A percentile compares a stretch with the other conserved stretches of the same genome.
These are phyloP conservation scores for Achatina immaculata DNA, from an alignment of 1,140 invertebrate genomes.

Conservation along the genomic window DNA sequence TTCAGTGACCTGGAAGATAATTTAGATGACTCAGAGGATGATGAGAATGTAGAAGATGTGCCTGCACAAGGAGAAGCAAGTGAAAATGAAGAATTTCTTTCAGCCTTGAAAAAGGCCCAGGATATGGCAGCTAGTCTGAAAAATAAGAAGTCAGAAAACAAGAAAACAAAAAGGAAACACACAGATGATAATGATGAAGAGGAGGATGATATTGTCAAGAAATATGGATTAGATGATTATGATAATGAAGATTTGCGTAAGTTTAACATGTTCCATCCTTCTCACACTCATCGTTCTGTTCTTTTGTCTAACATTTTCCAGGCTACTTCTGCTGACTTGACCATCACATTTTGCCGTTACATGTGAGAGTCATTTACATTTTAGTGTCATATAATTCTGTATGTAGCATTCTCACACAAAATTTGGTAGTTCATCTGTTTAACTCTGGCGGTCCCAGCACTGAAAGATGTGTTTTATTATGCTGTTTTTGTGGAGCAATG, in stretches of 20 bases:
- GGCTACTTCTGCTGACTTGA: too few relatives aligned
- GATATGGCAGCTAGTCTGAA: conserved; percentile 23
- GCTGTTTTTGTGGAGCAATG: too few relatives aligned
- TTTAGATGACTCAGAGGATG: conserved; percentile 32
- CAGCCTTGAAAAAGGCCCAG: conserved; percentile 7
- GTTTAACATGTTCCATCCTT: too few relatives aligned
- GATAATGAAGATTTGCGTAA: conserved; percentile 75
- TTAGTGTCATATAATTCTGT: too few relatives aligned
- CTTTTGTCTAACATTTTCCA: too few relatives aligned
- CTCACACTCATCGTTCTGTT: too few relatives aligned
- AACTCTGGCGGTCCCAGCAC: too few relatives aligned
- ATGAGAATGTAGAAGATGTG: conserved; percentile 7
- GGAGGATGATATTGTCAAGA: conserved; percentile 58
- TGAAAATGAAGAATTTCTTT: conserved; percentile 15
- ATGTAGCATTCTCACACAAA: too few relatives aligned
- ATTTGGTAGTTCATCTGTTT: too few relatives aligned
- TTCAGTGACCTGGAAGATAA: conserved; percentile 26
- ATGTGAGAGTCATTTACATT: too few relatives aligned
- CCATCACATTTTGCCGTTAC: too few relatives aligned
- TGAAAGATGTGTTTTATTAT: too few relatives aligned
- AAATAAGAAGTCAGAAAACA: conserved; percentile 57
- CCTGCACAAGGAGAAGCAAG: conserved; percentile 21
- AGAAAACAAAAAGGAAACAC: conserved; percentile 72
- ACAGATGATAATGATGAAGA: conserved; percentile 67
- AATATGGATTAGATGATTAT: conserved; percentile 77